Base-by-base conservation (phyloP, 2,797 vertebrate genomes). In the Ambastaia sidthimunki region DNA sequence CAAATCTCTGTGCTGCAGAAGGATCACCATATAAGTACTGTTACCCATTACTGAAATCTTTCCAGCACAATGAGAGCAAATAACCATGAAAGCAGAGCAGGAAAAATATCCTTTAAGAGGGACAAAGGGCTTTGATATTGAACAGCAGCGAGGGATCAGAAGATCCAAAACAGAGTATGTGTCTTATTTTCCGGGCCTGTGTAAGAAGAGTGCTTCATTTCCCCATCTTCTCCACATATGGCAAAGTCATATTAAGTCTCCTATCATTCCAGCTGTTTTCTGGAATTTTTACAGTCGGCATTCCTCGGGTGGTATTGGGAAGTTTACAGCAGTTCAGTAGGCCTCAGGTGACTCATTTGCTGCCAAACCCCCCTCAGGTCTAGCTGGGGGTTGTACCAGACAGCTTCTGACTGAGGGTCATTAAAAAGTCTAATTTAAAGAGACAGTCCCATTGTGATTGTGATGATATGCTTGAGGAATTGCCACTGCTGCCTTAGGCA, bases 171-270 rank as follows among this genome's bases (percentile, higher is more conserved):
- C 69, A 73, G 62, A 74, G 47, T 34, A 21, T n/a, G 52, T 31
- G 23, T 44, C 72, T 60, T 71, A 62, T 41, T 76, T 80, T 71
- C 50, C 2, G 50, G 73, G 71, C 65, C 74, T 31, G 47, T 80
- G 47, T 74, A 72, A 57, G 76, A 76, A 31, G 44, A 34, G 52
- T 65, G 41, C 73, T 60, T 68, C 7, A 71, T 67, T 78, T 68
- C 18, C 59, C 81, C 78, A 76, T 75, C n/a, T 83, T 83, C 78
- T 52, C 79, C 62, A 68, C 84, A 83, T 79, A 83, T 85, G 84
- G 84, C 72, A 54, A 69, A 83, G 50, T 70, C 72, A 79, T 71
- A 83, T 77, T 77, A 71, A 67, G 55, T 74, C 77, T 79, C 75
- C 77, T 69, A 77, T 80, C 83, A 68, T 75, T 80, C 81, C 85